Conservation (phyloP, 2,888 invertebrate genomes). For the Antitype chi region DNA sequence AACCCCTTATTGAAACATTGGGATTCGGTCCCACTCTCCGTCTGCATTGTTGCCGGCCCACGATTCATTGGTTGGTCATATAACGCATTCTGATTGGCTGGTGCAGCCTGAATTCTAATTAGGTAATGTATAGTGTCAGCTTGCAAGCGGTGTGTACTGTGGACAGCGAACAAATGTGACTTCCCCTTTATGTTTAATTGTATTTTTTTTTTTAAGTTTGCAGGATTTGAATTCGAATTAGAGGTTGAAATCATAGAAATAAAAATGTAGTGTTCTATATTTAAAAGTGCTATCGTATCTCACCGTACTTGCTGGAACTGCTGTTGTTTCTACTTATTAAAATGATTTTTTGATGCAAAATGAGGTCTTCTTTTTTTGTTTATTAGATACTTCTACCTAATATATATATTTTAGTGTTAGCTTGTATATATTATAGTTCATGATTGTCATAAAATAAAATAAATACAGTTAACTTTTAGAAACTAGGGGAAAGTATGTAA, state of each 20-base stretch:
- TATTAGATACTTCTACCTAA: too few species aligned
- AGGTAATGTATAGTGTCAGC: slow-evolving; percentile 56
- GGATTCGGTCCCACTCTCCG: slow-evolving; percentile 33
- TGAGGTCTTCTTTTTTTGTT: too few species aligned
- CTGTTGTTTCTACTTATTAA: background rate
- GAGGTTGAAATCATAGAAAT: too few species aligned
- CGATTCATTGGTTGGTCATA: slow-evolving; percentile 48
- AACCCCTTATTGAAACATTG: slow-evolving; percentile 40
- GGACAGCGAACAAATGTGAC: slow-evolving; percentile 36
- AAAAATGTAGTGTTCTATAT: too few species aligned
- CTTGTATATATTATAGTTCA: too few species aligned
- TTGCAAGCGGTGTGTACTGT: slow-evolving; percentile 48
- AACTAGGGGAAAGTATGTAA: too few species aligned
- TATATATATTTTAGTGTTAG: too few species aligned
- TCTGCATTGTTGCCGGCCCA: slow-evolving; percentile 25
- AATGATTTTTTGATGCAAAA: too few species aligned
- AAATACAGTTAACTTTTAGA: background rate
- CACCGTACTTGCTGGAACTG: background rate
- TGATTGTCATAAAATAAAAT: too few species aligned
- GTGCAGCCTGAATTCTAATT: slow-evolving; percentile 58
- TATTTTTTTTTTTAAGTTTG: background rate
- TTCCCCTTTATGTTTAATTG: slow-evolving; percentile 17
- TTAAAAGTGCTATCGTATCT: background rate
- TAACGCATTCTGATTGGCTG: slow-evolving; percentile 53
- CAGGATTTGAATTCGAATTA: background rate